Conservation (phyloP, 2,888 invertebrate species). For the Taphrorychus bicolor region DNA sequence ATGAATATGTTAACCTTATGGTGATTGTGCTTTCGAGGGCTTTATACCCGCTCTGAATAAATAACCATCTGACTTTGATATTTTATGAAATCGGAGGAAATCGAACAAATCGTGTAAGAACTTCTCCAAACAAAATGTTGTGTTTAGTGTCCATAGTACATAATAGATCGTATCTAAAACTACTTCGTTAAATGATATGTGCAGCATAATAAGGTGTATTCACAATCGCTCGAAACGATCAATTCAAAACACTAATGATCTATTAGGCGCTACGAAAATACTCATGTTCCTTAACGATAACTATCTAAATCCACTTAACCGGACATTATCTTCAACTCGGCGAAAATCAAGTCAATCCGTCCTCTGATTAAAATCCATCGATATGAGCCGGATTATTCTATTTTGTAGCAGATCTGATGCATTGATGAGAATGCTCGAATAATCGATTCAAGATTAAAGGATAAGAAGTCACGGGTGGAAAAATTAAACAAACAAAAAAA, state of each 20-base stretch:
- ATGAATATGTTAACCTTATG: constrained; percentile 26
- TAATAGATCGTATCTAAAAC: too few relatives aligned
- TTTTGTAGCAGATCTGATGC: constrained; percentile 13
- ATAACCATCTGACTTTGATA: constrained; percentile 22
- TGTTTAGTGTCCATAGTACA: too few relatives aligned
- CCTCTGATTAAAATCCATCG: constrained; percentile 20
- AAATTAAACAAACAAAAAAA: too few relatives aligned
- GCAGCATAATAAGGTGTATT: not conserved
- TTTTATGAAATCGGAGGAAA: constrained; percentile 7
- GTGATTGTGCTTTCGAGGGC: constrained; percentile 22
- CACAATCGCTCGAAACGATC: constrained; percentile 17
- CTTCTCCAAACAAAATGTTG: too few relatives aligned
- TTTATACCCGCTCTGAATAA: constrained; percentile 23
- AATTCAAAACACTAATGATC: constrained; percentile 11
- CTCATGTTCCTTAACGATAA: constrained; percentile 27
- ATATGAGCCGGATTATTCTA: constrained; percentile 15
- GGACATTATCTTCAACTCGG: constrained; percentile 28
- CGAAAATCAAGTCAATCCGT: constrained; percentile 25
- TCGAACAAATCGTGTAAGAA: too few relatives aligned
- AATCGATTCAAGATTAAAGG: not conserved
- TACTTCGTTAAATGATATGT: not conserved
- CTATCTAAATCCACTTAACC: constrained; percentile 27
- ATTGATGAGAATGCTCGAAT: not conserved
- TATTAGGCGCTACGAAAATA: constrained; percentile 25
- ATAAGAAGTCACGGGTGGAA: too few relatives aligned